Percentiles rank a stretch among this genome's conserved stretches.
These are phyloP conservation scores for Tyto alba DNA, from an alignment of 2,113 vertebrate genomes.

Conservation along the genomic window DNA sequence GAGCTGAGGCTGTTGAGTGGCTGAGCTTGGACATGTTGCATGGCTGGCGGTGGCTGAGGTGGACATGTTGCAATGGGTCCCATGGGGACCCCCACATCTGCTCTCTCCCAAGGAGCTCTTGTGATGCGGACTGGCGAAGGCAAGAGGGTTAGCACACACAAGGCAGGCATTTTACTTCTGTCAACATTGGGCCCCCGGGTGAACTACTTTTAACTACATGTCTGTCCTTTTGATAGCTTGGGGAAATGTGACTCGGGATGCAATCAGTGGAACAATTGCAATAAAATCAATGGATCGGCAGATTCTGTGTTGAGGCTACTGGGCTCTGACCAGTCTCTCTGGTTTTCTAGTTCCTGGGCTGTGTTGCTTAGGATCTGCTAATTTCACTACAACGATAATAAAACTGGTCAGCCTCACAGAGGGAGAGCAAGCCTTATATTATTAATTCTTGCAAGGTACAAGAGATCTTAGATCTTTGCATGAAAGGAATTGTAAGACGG, in stretches of 20 bases:
- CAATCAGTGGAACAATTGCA: no score
- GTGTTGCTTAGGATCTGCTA: background rate
- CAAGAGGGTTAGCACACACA: background rate
- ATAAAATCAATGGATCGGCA: background rate
- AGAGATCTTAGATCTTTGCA: background rate
- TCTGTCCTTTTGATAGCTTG: rapidly evolving
- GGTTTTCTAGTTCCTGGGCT: background rate
- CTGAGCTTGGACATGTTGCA: rapidly evolving
- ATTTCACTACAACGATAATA: background rate
- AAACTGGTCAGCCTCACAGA: background rate
- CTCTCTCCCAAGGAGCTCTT: background rate
- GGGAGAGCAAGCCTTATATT: background rate
- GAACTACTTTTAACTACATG: background rate
- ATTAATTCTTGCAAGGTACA: background rate
- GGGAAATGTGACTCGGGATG: background rate
- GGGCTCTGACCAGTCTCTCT: background rate
- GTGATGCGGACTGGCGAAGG: background rate
- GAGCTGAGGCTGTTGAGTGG: rapidly evolving
- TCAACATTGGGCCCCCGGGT: rapidly evolving
- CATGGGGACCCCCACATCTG: background rate
- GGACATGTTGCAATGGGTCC: background rate
- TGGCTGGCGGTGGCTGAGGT: rapidly evolving
- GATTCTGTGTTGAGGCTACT: background rate
- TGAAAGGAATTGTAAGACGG: background rate
- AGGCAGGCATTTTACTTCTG: background rate